phyloP scores from a whole-genome alignment of 2,888 invertebrate genomes.

The Ichneumon xanthorius region DNA sequence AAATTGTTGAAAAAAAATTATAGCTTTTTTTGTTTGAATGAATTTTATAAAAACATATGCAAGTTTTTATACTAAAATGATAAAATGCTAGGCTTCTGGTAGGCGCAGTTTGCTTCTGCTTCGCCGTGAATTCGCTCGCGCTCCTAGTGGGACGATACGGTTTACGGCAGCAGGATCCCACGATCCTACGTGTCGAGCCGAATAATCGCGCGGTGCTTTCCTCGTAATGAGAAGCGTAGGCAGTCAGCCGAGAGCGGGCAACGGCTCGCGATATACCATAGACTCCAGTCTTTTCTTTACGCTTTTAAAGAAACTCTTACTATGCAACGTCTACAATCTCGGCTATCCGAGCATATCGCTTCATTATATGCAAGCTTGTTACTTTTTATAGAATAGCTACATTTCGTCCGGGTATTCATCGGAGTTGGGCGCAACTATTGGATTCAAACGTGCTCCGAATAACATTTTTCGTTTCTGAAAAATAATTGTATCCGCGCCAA shows the following conservation, averaged over 20 bases:
- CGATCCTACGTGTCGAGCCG: slow-evolving; percentile 71
- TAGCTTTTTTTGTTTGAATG: neutral
- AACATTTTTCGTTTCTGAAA: neutral
- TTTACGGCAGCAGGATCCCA: slow-evolving; percentile 70
- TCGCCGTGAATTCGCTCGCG: neutral
- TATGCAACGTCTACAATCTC: slow-evolving; percentile 25
- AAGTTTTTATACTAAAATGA: neutral
- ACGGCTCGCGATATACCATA: slow-evolving; percentile 3
- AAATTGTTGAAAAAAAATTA: neutral
- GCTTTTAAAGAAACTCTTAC: slow-evolving; percentile 49
- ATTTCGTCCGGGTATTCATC: neutral
- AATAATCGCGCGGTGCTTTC: slow-evolving; percentile 68
- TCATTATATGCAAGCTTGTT: slow-evolving; percentile 10
- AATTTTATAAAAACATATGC: neutral
- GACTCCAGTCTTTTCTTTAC: slow-evolving; percentile 11
- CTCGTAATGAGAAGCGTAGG: slow-evolving; percentile 61
- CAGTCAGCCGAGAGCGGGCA: slow-evolving; percentile 42
- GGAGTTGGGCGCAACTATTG: neutral
- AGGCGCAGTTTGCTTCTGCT: neutral
- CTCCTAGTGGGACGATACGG: slow-evolving; percentile 13
- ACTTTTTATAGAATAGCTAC: slow-evolving; percentile 15
- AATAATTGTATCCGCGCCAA: neutral
- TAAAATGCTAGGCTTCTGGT: neutral
- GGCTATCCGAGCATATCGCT: slow-evolving; percentile 12
- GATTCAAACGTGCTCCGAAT: neutral